Base-by-base conservation (phyloP, 2,113 vertebrate genomes). In the Coreoperca whiteheadi region DNA sequence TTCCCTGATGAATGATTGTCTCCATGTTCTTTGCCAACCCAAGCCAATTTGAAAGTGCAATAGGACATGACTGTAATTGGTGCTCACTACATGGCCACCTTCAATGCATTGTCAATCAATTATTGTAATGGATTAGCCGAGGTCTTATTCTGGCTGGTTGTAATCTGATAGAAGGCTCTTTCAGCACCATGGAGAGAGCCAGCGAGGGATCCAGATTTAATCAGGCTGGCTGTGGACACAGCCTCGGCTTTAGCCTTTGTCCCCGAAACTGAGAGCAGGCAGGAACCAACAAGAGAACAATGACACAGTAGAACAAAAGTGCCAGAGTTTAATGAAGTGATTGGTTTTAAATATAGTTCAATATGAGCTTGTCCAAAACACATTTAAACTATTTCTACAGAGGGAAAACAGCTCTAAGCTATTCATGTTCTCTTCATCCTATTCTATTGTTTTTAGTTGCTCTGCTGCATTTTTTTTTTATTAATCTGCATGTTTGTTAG, bases 131-230 rank as follows among this genome's bases (percentile, higher is more conserved):
- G 97, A 96, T 97, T 97, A 97, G 96, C 96, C 94, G 95, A 96
- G 96, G 96, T 96, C 96, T 95, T 96, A 95, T 96, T 96, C 96
- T 97, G 95, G 94, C 96, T 93, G 94, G 89, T 88, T 96, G 95
- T 97, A 98, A 98, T 97, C 97, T 96, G 96, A 97, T 97, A 97
- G 96, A 97, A 95, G 95, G 94, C 95, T 96, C 96, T 96, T 97
- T 97, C 96, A 96, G 96, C 96, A 96, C 96, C 95, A 96, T 96
- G 96, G 96, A 96, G 97, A 97, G 96, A 96, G 95, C 95, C 96
- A 95, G 95, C 94, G 92, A 97, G 97, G 97, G 97, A 96, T 95
- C 95, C 96, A 97, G 96, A 97, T 98, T 97, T 97, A 98, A 97
- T 97, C 97, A 97, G 95, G 94, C 96, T 94, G 96, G 96, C 96